Evolutionary conservation across 2,797 vertebrate genomes (phyloP).

Genomic region (Poeciliopsis gracilis): DNA sequence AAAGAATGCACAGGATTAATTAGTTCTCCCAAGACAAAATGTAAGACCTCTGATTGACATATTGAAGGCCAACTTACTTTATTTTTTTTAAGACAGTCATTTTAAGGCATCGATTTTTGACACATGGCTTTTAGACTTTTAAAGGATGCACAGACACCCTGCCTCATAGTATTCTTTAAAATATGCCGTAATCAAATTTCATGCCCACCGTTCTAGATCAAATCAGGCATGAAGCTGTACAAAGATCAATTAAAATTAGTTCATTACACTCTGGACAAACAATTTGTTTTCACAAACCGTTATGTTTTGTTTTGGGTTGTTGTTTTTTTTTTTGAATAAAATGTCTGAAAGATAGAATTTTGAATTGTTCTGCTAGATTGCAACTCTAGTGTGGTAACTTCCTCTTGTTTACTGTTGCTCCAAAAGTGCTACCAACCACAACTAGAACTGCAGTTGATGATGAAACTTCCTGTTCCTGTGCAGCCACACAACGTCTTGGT

Average conservation of each 20-base stretch:
- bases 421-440: not conserved
- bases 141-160: no score
- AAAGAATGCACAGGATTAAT: no score
- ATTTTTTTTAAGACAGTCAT: no score
- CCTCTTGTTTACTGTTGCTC: not conserved
- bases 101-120: no score
- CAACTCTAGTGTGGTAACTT: not conserved
- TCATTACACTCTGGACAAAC: not conserved
- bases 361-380: not conserved
- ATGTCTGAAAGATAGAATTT: not conserved
- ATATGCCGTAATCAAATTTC: not conserved
- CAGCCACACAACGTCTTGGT: not conserved
- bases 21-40: no score
- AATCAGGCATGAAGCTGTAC: not conserved
- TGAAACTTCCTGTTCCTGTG: not conserved
- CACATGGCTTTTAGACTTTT: no score
- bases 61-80: no score
- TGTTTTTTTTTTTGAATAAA: not conserved
- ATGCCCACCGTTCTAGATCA: not conserved
- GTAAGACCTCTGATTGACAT: no score
- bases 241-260: not conserved
- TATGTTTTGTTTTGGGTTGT: not conserved
- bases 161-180: not conserved
- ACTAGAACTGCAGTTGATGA: not conserved
- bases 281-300: not conserved